Base-by-base conservation (phyloP, 2,797 vertebrate genomes). In the Gobionotothen gibberifrons region DNA sequence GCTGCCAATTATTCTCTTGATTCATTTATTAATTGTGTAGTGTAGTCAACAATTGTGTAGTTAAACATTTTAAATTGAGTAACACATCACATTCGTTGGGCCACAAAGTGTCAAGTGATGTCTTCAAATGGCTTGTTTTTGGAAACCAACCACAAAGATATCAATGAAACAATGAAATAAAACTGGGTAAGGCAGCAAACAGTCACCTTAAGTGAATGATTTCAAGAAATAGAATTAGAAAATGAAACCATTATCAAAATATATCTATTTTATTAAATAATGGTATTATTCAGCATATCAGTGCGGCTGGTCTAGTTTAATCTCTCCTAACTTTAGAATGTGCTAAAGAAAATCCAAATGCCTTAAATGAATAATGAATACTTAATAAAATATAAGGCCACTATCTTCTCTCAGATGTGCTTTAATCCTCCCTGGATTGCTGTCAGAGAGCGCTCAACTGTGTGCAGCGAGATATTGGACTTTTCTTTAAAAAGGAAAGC, bases 351-450 rank as follows among this genome's bases (percentile, higher is more conserved):
- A 21, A 53, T 53, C 15, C 6, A 15, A 69, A 64, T 0, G 3
- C 60, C 68, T 7, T 55, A 46, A 42, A 64, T 62, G 29, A 67
- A 58, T 69, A 21, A 29, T 55, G 32, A 66, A 63, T 26, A 42
- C 9, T 29, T 55, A 22, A 61, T 58, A 58, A 72, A 74, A 62
- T 17, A 39, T 29, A 55, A 59, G 12, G 43, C 5, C n/a, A 22
- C 21, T 40, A 9, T 63, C 29, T 59, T 43, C 47, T 47, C 51
- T 66, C 15, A 32, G 62, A 66, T 53, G 49, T 13, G 48, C 52
- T 81, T 63, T 60, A 69, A 75, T 73, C 46, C 17, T 59, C 55
- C 6, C 3, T 40, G 55, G 67, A 76, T 59, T 7, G 36, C 69
- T 71, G 51, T 78, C 59, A 52, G 22, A 56, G 19, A 47, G 59